Base-by-base conservation (phyloP, 2,888 invertebrate species). In the Scaptomyza tumidula region DNA sequence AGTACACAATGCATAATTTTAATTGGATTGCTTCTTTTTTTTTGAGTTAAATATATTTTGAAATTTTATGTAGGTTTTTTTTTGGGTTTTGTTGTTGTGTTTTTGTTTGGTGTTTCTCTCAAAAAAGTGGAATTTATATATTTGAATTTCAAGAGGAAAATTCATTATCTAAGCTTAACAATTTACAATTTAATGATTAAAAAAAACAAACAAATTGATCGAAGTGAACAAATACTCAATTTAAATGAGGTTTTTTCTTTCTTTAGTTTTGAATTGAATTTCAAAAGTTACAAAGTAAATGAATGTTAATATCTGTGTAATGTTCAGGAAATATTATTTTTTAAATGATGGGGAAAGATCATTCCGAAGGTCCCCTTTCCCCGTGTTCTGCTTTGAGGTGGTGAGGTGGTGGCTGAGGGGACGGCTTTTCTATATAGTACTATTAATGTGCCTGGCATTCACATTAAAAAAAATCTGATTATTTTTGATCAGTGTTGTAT, bases 71-170 rank as follows among this genome's bases (percentile, higher is more conserved):
- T 77, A 39, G 39, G 41, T 64, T 57, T 33, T 64, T 43, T 66
- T 29, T 24, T 54, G 58, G 43, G 43, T 64, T 44, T 64, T 31
- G 55, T 62, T 48, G 49, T 50, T 33, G 59, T 59, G n/a, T 31
- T 39, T 59, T 16, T 31, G 43, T 52, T 61, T 58, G 7, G n/a
- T 46, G 60, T 52, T 63, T 62, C 56, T 63, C 61, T 71, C 64
- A 75, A 58, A 56, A 61, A 69, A 69, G 75, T 72, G 65, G 63
- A 73, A 72, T 80, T 77, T 50, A 67, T 77, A 60, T 50, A 67
- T 41, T 62, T 80, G 83, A 83, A 83, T 78, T 80, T 86, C 83
- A 83, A 83, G 83, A 86, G 80, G 76, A 82, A 83, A 83, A 86
- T 80, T 86, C 83, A 63, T 53, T 63, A 72, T 60, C 14, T 58